A percentile compares a stretch with the other conserved stretches of the same genome.
Evolutionary conservation across 2,888 invertebrate genomes (phyloP).

Genomic region (Diaperis boleti): DNA sequence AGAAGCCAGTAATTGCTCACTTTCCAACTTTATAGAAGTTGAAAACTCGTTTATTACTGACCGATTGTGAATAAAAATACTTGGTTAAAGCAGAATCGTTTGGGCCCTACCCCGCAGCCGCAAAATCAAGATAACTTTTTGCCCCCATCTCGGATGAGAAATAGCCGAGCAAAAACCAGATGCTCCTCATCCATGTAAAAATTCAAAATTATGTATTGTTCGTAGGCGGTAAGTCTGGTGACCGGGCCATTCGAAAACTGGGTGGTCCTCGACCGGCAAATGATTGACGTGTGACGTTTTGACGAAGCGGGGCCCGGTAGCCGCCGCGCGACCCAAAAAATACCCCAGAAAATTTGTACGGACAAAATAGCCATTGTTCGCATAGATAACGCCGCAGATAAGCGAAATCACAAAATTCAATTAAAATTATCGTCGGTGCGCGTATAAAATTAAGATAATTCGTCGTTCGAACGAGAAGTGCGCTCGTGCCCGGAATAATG

Average conservation of each 20-base stretch:
- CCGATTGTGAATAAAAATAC: too few relatives aligned
- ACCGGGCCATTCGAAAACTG: slow-evolving; percentile 39
- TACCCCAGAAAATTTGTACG: slow-evolving; percentile 27
- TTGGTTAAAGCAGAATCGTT: too few relatives aligned
- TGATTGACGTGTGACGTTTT: slow-evolving; percentile 42
- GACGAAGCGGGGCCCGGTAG: slow-evolving; percentile 32
- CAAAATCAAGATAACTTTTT: too few relatives aligned
- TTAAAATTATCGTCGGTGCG: slow-evolving; percentile 19
- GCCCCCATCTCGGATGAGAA: slow-evolving; percentile 18
- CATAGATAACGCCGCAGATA: slow-evolving; percentile 21
- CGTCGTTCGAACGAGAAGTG: not conserved
- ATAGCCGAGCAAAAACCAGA: slow-evolving; percentile 27
- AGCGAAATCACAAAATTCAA: slow-evolving; percentile 18
- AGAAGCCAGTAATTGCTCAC: too few relatives aligned
- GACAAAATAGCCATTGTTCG: slow-evolving; percentile 3
- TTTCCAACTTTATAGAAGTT: too few relatives aligned
- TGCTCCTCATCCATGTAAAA: slow-evolving; percentile 26
- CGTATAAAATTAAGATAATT: slow-evolving; percentile 34
- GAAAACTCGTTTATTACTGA: too few relatives aligned
- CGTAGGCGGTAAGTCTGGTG: slow-evolving; percentile 42
- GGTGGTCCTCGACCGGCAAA: slow-evolving; percentile 33
- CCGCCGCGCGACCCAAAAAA: slow-evolving; percentile 20
- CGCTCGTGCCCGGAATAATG: slow-evolving; percentile 21
- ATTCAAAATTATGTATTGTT: slow-evolving; percentile 42
- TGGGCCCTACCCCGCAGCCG: too few relatives aligned